These are phyloP conservation scores for Stenurella melanura DNA, from an alignment of 2,888 invertebrate genomes.

Conservation along the genomic window DNA sequence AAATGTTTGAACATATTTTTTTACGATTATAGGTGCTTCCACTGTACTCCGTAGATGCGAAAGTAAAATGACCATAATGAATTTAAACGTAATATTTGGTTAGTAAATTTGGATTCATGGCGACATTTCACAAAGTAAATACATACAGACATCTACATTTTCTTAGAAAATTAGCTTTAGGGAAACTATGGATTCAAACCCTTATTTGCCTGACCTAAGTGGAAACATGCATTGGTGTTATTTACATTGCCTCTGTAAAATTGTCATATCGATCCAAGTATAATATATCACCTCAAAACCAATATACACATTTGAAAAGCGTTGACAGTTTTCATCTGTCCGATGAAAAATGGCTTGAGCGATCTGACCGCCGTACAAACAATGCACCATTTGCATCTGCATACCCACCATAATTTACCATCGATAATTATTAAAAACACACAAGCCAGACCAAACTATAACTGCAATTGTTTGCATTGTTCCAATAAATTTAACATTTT, in stretches of 20 bases:
- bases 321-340: conserved; percentile 52
- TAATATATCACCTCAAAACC: conserved; percentile 47
- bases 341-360: conserved; percentile 50
- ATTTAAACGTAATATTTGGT: too few species aligned
- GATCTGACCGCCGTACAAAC: background rate
- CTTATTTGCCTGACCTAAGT: too few species aligned
- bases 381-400: conserved; percentile 4
- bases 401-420: background rate
- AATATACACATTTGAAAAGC: conserved; percentile 56
- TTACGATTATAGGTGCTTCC: too few species aligned
- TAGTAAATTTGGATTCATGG: too few species aligned
- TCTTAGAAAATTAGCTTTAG: too few species aligned
- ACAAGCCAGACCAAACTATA: background rate
- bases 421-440: background rate
- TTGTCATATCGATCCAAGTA: conserved; percentile 4
- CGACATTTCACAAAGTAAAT: too few species aligned
- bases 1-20: too few species aligned
- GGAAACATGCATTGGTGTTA: background rate
- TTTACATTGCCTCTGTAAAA: conserved; percentile 41
- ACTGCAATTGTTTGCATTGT: background rate
- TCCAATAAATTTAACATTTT: background rate
- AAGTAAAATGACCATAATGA: too few species aligned
- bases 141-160: too few species aligned
- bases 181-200: too few species aligned
- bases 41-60: too few species aligned